A percentile compares a stretch with the other conserved stretches of the same genome.
Evolutionary conservation across 2,113 vertebrate species (phyloP).

Genomic region (Oncorhynchus kisutch): DNA sequence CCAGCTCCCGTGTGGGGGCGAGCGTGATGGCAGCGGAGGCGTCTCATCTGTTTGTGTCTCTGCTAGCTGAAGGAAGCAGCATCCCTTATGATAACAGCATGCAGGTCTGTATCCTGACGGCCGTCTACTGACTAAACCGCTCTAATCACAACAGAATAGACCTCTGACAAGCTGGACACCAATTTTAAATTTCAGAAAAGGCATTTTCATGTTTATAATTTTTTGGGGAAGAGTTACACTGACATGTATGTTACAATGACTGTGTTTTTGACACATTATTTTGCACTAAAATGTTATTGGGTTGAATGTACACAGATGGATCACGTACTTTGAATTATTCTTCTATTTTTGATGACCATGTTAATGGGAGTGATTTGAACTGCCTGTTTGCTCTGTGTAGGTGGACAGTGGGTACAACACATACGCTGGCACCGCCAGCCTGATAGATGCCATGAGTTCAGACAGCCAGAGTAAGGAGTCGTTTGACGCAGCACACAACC

Average conservation of each 20-base stretch:
- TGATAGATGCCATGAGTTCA: conserved; percentile 76
- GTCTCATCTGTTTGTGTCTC: conserved; percentile 86
- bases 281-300: too few relatives aligned
- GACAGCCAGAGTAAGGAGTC: conserved; percentile 83
- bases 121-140: neutral
- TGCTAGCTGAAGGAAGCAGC: conserved; percentile 87
- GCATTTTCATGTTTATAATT: too few relatives aligned
- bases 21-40: conserved; percentile 81
- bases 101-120: conserved; percentile 79
- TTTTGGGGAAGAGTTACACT: too few relatives aligned
- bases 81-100: conserved; percentile 87
- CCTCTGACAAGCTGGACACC: too few relatives aligned
- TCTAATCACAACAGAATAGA: neutral
- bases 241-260: too few relatives aligned
- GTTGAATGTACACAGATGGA: too few relatives aligned
- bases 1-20: conserved; percentile 81
- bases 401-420: conserved; percentile 97
- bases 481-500: conserved; percentile 47
- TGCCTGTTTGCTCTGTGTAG: conserved; percentile 60
- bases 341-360: too few relatives aligned
- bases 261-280: too few relatives aligned
- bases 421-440: conserved; percentile 78
- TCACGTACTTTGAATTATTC: too few relatives aligned
- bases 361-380: too few relatives aligned
- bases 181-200: too few relatives aligned